These are phyloP conservation scores for Molothrus ater DNA, from an alignment of 2,797 vertebrate genomes.

Conservation along the genomic window DNA sequence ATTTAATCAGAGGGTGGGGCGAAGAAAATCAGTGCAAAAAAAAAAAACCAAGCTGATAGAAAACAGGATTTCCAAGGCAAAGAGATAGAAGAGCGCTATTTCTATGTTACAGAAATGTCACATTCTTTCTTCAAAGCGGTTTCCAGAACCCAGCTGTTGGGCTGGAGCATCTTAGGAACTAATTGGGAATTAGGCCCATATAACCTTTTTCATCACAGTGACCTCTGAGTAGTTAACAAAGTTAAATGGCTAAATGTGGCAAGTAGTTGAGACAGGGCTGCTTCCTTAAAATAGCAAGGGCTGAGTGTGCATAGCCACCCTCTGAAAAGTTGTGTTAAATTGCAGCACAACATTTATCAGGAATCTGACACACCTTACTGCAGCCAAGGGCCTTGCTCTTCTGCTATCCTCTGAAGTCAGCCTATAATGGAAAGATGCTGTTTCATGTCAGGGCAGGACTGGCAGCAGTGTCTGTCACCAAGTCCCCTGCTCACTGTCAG, in stretches of 20 bases:
- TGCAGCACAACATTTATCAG: neutral
- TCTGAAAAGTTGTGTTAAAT: neutral
- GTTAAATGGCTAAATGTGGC: neutral
- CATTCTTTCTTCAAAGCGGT: neutral
- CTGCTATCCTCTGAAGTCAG: neutral
- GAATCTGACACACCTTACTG: neutral
- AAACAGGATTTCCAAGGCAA: neutral
- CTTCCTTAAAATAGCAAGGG: neutral
- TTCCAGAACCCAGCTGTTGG: neutral
- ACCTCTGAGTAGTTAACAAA: neutral
- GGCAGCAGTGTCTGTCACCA: accelerated
- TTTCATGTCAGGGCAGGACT: neutral
- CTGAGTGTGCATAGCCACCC: neutral
- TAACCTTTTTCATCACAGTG: neutral
- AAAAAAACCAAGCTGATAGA: neutral
- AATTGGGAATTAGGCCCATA: neutral
- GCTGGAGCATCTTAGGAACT: neutral
- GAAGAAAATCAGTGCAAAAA: neutral
- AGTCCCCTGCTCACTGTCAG: neutral
- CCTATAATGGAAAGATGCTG: neutral
- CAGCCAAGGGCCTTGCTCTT: neutral
- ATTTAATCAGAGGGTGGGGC: neutral
- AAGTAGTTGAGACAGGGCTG: neutral
- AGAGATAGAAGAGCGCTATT: neutral
- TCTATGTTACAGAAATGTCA: neutral